A percentile compares a stretch with the other conserved stretches of the same genome.
Conservation (phyloP, 1,140 invertebrate genomes). For the Zaprionus capensis region DNA sequence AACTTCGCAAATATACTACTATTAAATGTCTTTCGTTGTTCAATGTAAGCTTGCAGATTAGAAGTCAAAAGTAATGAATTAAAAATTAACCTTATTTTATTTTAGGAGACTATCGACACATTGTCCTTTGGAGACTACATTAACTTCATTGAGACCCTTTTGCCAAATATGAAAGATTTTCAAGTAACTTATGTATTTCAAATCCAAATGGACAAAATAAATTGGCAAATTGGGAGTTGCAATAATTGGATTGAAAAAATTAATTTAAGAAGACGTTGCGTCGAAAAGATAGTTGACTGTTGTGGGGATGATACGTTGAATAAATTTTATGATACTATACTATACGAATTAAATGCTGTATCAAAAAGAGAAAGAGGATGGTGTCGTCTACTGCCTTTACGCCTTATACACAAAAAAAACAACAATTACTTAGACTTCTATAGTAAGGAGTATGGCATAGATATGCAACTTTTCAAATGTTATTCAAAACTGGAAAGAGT, state of each 20-base stretch:
- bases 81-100: not conserved
- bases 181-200: too few relatives aligned
- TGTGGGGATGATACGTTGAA: too few relatives aligned
- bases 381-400: conserved; percentile 51
- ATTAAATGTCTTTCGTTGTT: conserved; percentile 27
- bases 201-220: too few relatives aligned
- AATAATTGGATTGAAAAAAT: conserved; percentile 8
- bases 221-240: conserved; percentile 31
- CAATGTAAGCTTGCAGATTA: conserved; percentile 23
- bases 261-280: not conserved
- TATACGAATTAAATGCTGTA: not conserved
- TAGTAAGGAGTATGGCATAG: conserved; percentile 32
- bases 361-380: conserved; percentile 49
- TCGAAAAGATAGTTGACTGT: not conserved
- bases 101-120: not conserved
- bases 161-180: conserved; percentile 37
- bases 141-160: conserved; percentile 47
- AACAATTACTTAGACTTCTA: conserved; percentile 24
- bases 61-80: too few relatives aligned
- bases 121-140: conserved; percentile 56
- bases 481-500: conserved; percentile 15
- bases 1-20: conserved; percentile 24
- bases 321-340: not conserved
- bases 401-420: not conserved
- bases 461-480: conserved; percentile 10